A percentile compares a stretch with the other conserved stretches of the same genome.
Evolutionary conservation across 2,113 vertebrate species (phyloP).

Genomic region (Siphamia tubifer): DNA sequence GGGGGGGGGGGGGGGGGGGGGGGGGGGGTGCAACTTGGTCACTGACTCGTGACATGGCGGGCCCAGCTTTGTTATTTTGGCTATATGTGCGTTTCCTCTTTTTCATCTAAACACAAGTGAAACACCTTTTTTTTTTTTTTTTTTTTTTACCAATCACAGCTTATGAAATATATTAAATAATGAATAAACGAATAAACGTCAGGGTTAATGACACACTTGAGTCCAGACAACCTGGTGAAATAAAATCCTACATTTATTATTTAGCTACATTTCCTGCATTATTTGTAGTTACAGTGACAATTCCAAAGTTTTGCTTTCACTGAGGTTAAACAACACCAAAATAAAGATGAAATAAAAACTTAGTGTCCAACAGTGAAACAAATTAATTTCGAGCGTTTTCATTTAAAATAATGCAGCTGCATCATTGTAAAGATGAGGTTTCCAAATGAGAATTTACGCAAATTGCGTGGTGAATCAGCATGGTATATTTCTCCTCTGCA

Average conservation of each 20-base stretch:
- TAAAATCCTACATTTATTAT: background rate
- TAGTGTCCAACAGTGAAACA: too few species aligned
- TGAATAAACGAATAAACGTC: too few species aligned
- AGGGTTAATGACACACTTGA: too few species aligned
- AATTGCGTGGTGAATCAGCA: background rate
- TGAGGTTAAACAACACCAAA: background rate
- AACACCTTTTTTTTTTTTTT: too few species aligned
- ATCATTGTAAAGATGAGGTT: too few species aligned
- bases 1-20: background rate
- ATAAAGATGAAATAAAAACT: background rate
- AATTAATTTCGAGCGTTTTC: too few species aligned
- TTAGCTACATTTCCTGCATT: background rate
- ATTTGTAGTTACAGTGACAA: background rate
- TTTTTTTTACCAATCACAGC: too few species aligned
- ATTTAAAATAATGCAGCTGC: too few species aligned
- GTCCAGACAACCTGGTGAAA: too few species aligned
- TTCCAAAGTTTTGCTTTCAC: background rate
- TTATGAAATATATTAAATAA: too few species aligned
- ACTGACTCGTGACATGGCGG: slow-evolving; percentile 65
- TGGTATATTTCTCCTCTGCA: background rate
- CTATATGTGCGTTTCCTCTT: background rate
- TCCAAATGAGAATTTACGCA: background rate
- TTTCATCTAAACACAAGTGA: background rate
- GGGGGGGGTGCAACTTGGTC: slow-evolving; percentile 34
- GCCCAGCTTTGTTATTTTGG: slow-evolving; percentile 25